phyloP scores from a whole-genome alignment of 2,113 vertebrate species.

The Pyrgilauda ruficollis region DNA sequence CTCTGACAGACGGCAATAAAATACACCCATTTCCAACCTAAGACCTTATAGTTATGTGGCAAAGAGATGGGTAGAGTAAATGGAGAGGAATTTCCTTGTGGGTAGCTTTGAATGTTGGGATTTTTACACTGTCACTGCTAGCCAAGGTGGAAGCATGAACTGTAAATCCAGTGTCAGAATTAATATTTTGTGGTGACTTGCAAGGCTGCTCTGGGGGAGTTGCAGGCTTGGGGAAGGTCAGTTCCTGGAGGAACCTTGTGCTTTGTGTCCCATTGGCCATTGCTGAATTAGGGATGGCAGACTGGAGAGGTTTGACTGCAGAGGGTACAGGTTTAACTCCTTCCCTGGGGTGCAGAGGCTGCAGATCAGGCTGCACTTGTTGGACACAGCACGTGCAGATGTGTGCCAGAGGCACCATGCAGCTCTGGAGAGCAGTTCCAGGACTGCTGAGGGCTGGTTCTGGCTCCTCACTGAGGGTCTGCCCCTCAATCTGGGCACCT shows the following conservation, averaged over 20 bases:
- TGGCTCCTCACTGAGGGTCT: background rate
- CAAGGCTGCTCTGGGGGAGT: background rate
- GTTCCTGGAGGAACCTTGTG: background rate
- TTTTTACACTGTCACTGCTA: background rate
- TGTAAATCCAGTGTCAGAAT: background rate
- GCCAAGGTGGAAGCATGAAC: background rate
- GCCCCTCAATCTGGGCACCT: background rate
- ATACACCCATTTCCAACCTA: too few relatives aligned
- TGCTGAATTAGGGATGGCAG: background rate
- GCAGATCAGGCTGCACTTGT: background rate
- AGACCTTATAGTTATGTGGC: background rate
- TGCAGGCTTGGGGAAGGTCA: background rate
- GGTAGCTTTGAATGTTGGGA: background rate
- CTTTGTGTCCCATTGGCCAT: background rate
- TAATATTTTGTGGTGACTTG: background rate
- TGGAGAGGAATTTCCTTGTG: background rate
- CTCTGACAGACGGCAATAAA: too few relatives aligned
- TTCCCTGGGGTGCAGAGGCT: background rate
- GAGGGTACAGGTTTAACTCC: background rate
- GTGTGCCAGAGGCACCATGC: fast-evolving
- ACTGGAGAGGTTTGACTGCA: background rate
- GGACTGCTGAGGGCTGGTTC: background rate
- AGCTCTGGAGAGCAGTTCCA: background rate
- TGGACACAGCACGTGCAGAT: too few relatives aligned
- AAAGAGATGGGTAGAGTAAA: background rate